A percentile compares a stretch with the other conserved stretches of the same genome.
Evolutionary conservation across 2,888 invertebrate genomes (phyloP).

Genomic region (Mylabris sibirica): DNA sequence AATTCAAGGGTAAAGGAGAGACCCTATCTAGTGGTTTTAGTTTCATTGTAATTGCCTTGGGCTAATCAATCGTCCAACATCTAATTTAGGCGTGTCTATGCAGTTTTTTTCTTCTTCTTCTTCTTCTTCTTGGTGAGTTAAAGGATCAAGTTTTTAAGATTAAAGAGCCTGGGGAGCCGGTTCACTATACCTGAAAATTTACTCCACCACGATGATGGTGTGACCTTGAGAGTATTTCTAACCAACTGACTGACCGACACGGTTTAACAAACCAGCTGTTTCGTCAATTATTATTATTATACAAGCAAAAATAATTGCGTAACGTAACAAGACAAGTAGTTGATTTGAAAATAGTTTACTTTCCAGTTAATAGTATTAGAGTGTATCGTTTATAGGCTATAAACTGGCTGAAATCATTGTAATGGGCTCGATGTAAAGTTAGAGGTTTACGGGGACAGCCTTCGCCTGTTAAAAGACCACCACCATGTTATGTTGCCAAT

Average conservation of each 20-base stretch:
- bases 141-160: constrained; percentile 16
- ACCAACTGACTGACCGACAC: constrained; percentile 49
- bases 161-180: constrained; percentile 14
- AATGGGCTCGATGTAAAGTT: constrained; percentile 31
- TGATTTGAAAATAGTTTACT: neutral
- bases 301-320: constrained; percentile 16
- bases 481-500: constrained; percentile 19
- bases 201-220: constrained; percentile 22
- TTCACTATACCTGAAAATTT: constrained; percentile 28
- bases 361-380: neutral
- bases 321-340: constrained; percentile 5
- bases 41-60: neutral
- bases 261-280: constrained; percentile 33
- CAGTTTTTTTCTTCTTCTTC: constrained; percentile 21
- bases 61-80: constrained; percentile 25
- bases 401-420: constrained; percentile 26
- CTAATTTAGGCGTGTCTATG: constrained; percentile 27
- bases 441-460: constrained; percentile 28
- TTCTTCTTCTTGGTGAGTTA: constrained; percentile 10
- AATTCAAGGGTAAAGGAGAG: constrained; percentile 12
- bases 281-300: constrained; percentile 15
- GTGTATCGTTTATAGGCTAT: constrained; percentile 9
- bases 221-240: constrained; percentile 45
- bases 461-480: constrained; percentile 29
- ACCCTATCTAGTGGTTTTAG: constrained; percentile 7